phyloP scores from a whole-genome alignment of 2,797 vertebrate species.

The Erpetoichthys calabaricus region DNA sequence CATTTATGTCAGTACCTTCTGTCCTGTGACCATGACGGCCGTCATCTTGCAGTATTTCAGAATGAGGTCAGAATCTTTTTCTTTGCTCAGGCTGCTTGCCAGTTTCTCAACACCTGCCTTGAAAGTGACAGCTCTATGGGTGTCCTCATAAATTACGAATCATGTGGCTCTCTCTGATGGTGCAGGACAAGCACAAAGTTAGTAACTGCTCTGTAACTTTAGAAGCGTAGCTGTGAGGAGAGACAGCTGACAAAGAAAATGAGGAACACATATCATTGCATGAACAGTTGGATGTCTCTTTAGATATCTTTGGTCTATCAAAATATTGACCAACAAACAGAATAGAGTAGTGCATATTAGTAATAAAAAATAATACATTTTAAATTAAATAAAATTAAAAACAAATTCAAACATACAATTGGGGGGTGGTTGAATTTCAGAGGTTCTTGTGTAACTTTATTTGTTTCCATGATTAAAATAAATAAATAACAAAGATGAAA shows the following conservation, averaged over 20 bases:
- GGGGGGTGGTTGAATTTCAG: too few species aligned
- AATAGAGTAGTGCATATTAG: too few species aligned
- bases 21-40: constrained; percentile 71
- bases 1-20: constrained; percentile 59
- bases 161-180: constrained; percentile 72
- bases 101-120: constrained; percentile 84
- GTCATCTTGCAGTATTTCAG: constrained; percentile 65
- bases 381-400: too few species aligned
- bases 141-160: constrained; percentile 88
- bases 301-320: too few species aligned
- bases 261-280: constrained; percentile 32
- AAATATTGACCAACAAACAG: too few species aligned
- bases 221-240: constrained; percentile 46
- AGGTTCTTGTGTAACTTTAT: too few species aligned
- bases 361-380: too few species aligned
- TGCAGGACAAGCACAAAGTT: constrained; percentile 68
- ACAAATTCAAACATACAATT: too few species aligned
- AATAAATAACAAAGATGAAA: too few species aligned
- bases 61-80: constrained; percentile 86
- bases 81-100: constrained; percentile 58
- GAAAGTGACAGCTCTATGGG: constrained; percentile 90
- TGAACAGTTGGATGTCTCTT: too few species aligned
- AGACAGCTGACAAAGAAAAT: constrained; percentile 67
- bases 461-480: too few species aligned
- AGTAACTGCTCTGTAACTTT: constrained; percentile 75